phyloP scores from a whole-genome alignment of 2,797 vertebrate genomes.

The Antennarius maculatus region DNA sequence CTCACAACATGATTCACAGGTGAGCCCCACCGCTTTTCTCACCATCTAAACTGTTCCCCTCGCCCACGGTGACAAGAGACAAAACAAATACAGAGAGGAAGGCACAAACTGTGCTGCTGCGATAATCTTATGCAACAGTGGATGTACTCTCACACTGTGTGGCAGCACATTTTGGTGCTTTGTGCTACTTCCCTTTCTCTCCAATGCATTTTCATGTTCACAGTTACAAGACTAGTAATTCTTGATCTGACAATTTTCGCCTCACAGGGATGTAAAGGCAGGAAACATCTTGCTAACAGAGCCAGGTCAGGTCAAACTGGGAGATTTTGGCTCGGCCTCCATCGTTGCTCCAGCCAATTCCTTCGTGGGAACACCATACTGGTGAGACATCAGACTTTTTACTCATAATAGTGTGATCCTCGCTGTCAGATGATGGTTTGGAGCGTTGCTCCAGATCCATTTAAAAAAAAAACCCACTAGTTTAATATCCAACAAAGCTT shows the following conservation, averaged over 20 bases:
- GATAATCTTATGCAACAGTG: slow-evolving; percentile 51
- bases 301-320: slow-evolving; percentile 93
- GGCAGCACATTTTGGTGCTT: slow-evolving; percentile 28
- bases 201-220: slow-evolving; percentile 13
- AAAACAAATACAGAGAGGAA: slow-evolving; percentile 52
- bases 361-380: slow-evolving; percentile 94
- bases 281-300: slow-evolving; percentile 95
- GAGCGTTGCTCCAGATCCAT: background rate
- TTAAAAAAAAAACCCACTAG: background rate
- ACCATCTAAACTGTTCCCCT: slow-evolving; percentile 40
- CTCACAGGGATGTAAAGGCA: slow-evolving; percentile 90
- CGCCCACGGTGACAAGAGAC: slow-evolving; percentile 54
- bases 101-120: slow-evolving; percentile 52
- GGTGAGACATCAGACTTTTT: slow-evolving; percentile 74
- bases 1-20: slow-evolving; percentile 97
- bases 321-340: slow-evolving; percentile 93
- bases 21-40: slow-evolving; percentile 62
- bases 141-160: slow-evolving; percentile 23
- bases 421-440: background rate
- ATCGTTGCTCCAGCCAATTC: slow-evolving; percentile 93
- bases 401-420: background rate
- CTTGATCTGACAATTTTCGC: slow-evolving; percentile 18
- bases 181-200: slow-evolving; percentile 14
- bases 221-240: background rate
- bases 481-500: background rate